phyloP scores from a whole-genome alignment of 2,797 vertebrate genomes.

The Liasis olivaceus region DNA sequence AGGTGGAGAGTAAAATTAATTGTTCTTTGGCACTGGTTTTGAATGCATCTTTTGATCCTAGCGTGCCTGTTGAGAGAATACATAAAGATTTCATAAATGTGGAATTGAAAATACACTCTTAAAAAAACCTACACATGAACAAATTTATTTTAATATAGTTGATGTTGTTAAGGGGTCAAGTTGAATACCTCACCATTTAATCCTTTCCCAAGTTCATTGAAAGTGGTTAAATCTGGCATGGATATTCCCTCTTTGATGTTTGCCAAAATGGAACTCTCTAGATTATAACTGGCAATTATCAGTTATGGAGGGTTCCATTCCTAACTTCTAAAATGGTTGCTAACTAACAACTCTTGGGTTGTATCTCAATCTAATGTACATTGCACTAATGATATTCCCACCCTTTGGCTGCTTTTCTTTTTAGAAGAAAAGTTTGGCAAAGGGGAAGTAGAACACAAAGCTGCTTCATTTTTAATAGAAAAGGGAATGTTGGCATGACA shows the following conservation, averaged over 20 bases:
- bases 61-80: not conserved
- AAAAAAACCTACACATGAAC: not conserved
- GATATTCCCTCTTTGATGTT: not conserved
- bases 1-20: not conserved
- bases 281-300: not conserved
- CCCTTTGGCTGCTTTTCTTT: not conserved
- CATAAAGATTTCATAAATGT: not conserved
- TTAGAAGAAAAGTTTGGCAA: not conserved
- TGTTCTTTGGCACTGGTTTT: not conserved
- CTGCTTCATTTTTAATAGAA: not conserved
- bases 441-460: not conserved
- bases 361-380: not conserved
- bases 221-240: not conserved
- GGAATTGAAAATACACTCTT: not conserved
- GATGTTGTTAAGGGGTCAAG: not conserved
- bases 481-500: not conserved
- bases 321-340: slow-evolving; percentile 4
- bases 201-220: not conserved
- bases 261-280: not conserved
- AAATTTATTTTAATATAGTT: not conserved
- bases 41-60: not conserved
- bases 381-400: not conserved
- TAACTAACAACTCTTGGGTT: not conserved
- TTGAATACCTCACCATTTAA: not conserved
- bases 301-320: not conserved